phyloP scores from a whole-genome alignment of 2,888 invertebrate genomes.

The Tiliacea citrago region DNA sequence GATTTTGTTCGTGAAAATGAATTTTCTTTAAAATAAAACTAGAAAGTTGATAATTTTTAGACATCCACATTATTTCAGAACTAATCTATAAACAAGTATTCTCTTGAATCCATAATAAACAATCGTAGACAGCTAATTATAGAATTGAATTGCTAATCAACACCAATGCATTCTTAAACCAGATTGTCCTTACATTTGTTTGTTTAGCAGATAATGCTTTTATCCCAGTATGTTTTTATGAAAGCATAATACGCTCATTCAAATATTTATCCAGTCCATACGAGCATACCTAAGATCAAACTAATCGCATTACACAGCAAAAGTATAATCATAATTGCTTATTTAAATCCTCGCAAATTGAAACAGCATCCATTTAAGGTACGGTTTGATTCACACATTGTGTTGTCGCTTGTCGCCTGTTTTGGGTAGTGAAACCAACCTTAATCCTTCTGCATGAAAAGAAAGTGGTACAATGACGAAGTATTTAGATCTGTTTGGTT shows the following conservation, averaged over 20 bases:
- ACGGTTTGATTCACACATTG: conserved; percentile 43
- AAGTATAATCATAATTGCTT: conserved; percentile 31
- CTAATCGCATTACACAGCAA: conserved; percentile 27
- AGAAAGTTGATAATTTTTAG: background rate
- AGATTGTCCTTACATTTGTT: background rate
- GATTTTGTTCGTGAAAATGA: background rate
- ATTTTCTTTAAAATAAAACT: background rate
- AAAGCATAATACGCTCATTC: background rate
- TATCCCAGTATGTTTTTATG: conserved; percentile 11
- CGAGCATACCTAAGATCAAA: background rate
- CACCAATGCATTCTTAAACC: background rate
- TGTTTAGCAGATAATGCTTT: conserved; percentile 44
- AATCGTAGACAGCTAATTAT: background rate
- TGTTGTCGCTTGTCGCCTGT: conserved; percentile 30
- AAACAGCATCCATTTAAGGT: conserved; percentile 47
- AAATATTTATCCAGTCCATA: conserved; percentile 5
- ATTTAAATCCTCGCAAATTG: conserved; percentile 43
- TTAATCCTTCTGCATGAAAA: conserved; percentile 55
- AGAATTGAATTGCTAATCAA: background rate
- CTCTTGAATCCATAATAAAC: background rate
- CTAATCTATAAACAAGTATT: background rate
- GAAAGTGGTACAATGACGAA: conserved; percentile 52
- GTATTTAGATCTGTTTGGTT: conserved; percentile 16
- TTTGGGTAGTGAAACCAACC: conserved; percentile 57
- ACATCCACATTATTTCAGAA: background rate